phyloP scores from a whole-genome alignment of 2,797 vertebrate genomes.

The Pteropus rufus region DNA sequence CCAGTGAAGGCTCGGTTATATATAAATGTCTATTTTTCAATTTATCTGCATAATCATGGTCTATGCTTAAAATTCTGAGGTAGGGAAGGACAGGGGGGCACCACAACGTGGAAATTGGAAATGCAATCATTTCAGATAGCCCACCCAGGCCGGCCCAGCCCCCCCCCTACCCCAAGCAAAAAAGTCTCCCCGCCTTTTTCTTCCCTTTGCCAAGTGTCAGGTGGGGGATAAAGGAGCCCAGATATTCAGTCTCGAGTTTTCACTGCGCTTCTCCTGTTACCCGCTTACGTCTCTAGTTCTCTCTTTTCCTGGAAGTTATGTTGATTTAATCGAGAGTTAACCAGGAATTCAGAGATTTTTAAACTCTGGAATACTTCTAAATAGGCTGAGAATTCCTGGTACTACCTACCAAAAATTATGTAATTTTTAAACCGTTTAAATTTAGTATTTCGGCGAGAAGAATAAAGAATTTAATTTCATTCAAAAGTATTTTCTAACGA shows the following conservation, averaged over 20 bases:
- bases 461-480: slow-evolving; percentile 7
- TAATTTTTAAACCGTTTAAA: slow-evolving; percentile 6
- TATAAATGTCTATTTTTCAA: neutral
- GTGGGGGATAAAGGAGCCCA: neutral
- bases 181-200: neutral
- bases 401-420: neutral
- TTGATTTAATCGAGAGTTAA: neutral
- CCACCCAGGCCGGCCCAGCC: neutral
- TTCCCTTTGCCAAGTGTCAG: neutral
- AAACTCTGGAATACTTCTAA: slow-evolving; percentile 37
- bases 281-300: neutral
- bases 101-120: neutral
- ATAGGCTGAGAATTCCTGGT: slow-evolving; percentile 73
- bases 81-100: neutral
- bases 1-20: neutral
- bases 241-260: neutral
- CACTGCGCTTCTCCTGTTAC: no score
- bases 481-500: neutral
- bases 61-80: neutral
- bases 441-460: slow-evolving; percentile 38
- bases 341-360: slow-evolving; percentile 12
- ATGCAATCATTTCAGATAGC: neutral
- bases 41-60: neutral
- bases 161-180: neutral
- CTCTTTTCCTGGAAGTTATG: neutral